Evolutionary conservation across 2,797 vertebrate species (phyloP).

Genomic region (Sebastes miniatus): DNA sequence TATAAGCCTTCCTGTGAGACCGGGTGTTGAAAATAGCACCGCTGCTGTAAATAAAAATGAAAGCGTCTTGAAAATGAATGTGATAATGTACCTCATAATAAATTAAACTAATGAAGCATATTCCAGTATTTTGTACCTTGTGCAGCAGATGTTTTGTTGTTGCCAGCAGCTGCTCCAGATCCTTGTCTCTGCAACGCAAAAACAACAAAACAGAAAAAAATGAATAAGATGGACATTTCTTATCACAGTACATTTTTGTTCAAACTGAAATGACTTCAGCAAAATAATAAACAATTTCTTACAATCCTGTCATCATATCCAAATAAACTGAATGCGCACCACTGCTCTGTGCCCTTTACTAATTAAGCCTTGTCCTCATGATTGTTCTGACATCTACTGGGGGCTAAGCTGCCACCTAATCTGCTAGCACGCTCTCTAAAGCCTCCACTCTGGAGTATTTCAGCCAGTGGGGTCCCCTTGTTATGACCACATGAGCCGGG

Average conservation of each 20-base stretch:
- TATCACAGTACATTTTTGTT: not conserved
- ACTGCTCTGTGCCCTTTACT: slow-evolving; percentile 11
- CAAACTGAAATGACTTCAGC: not conserved
- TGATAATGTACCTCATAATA: not conserved
- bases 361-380: slow-evolving; percentile 22
- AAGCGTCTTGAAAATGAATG: not conserved
- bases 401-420: slow-evolving; percentile 12
- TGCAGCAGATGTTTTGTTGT: slow-evolving; percentile 90
- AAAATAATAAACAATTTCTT: not conserved
- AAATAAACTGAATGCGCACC: not conserved
- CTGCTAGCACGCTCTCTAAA: not conserved
- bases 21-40: no score
- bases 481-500: not conserved
- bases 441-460: not conserved
- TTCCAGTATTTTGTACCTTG: slow-evolving; percentile 82
- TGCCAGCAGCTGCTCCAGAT: slow-evolving; percentile 88
- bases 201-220: slow-evolving; percentile 26
- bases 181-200: slow-evolving; percentile 88
- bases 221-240: not conserved
- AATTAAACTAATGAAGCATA: not conserved
- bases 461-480: not conserved
- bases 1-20: no score
- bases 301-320: not conserved
- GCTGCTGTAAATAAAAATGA: not conserved
- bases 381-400: slow-evolving; percentile 41